These are phyloP conservation scores for Ischnura elegans DNA, from an alignment of 2,888 invertebrate species.

Conservation along the genomic window DNA sequence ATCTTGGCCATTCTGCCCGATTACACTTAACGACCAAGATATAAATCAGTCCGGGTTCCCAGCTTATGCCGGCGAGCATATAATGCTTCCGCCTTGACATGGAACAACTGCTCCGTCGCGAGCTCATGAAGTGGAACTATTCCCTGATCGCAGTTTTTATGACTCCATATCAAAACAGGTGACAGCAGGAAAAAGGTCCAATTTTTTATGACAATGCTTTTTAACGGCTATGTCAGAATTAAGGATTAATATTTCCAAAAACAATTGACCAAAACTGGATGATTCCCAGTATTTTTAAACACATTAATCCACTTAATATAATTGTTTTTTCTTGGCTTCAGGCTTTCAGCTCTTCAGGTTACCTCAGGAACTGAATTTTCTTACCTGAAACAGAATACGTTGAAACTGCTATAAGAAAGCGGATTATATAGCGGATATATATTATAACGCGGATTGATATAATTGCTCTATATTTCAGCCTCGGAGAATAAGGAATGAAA, in stretches of 20 bases:
- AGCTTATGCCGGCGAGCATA: constrained; percentile 31
- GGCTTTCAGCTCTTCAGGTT: background rate
- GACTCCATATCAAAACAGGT: background rate
- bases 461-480: too few species aligned
- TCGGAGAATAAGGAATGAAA: too few species aligned
- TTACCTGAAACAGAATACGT: too few species aligned
- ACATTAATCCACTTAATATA: too few species aligned
- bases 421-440: too few species aligned
- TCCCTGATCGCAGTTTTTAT: background rate
- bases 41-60: constrained; percentile 26
- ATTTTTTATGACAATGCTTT: background rate
- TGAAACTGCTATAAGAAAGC: too few species aligned
- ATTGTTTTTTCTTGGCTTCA: background rate
- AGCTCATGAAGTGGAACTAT: background rate
- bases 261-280: background rate
- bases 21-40: constrained; percentile 35
- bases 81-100: background rate
- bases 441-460: too few species aligned
- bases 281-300: background rate
- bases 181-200: background rate
- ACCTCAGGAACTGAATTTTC: too few species aligned
- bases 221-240: background rate
- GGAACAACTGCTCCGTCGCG: background rate
- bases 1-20: constrained; percentile 35
- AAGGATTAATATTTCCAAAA: background rate